phyloP scores from a whole-genome alignment of 2,113 vertebrate species.

The Myodes glareolus region DNA sequence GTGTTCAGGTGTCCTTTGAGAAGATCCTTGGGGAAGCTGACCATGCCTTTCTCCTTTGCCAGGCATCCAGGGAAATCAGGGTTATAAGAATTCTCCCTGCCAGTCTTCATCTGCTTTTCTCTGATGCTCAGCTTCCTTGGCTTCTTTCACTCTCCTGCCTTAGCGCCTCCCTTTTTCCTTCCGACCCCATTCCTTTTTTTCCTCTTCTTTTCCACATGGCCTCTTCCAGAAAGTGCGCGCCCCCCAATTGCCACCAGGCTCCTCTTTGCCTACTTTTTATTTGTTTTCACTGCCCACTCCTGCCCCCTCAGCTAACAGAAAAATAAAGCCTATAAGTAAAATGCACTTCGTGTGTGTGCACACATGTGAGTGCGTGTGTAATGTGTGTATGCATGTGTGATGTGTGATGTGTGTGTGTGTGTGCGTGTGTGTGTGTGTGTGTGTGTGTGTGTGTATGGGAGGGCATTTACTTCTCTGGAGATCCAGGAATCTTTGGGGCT shows the following conservation, averaged over 20 bases:
- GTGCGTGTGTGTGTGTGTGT: too few relatives aligned
- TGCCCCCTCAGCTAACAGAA: slow-evolving; percentile 23
- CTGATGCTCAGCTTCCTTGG: background rate
- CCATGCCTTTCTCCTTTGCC: background rate
- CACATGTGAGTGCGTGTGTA: too few relatives aligned
- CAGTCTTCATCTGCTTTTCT: background rate
- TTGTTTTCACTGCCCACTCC: background rate
- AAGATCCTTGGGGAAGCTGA: background rate
- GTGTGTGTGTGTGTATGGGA: background rate
- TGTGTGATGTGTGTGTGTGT: too few relatives aligned
- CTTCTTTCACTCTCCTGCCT: background rate
- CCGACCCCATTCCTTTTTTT: too few relatives aligned
- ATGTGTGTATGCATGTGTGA: too few relatives aligned
- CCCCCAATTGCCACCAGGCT: background rate
- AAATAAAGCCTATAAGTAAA: slow-evolving; percentile 55
- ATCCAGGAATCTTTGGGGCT: slow-evolving; percentile 11
- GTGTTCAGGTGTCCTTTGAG: background rate
- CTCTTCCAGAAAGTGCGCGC: slow-evolving; percentile 30
- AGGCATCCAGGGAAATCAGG: background rate
- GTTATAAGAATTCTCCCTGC: background rate
- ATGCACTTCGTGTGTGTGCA: background rate
- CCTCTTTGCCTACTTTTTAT: background rate
- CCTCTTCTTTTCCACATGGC: background rate
- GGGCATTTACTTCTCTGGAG: background rate
- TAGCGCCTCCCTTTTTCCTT: background rate